A percentile compares a stretch with the other conserved stretches of the same genome.
Evolutionary conservation across 1,140 invertebrate species (phyloP).

Genomic region (Drosophila virilis): DNA sequence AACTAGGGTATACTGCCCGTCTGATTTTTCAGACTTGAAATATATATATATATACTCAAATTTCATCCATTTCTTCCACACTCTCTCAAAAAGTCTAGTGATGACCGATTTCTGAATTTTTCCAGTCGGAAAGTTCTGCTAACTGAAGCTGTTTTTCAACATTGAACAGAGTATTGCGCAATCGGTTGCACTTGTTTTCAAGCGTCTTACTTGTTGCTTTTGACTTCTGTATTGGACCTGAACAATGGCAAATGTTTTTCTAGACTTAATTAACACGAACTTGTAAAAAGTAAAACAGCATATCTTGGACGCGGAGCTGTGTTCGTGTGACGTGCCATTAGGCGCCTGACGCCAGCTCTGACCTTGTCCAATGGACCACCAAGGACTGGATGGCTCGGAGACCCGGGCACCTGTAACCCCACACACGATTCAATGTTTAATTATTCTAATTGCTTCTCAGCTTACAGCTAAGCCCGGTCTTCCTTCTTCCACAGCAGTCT

Average conservation of each 20-base stretch:
- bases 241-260: constrained; percentile 50
- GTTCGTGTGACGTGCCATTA: constrained; percentile 10
- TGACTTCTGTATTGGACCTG: constrained; percentile 19
- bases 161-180: neutral
- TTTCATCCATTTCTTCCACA: no score
- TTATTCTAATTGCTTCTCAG: constrained; percentile 65
- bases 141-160: neutral
- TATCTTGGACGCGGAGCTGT: constrained; percentile 17
- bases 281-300: constrained; percentile 49
- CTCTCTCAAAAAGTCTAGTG: no score
- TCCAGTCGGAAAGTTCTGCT: neutral
- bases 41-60: no score
- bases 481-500: constrained; percentile 19
- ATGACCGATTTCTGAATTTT: no score
- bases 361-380: constrained; percentile 45
- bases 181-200: neutral
- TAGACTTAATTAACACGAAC: constrained; percentile 62
- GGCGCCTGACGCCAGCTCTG: constrained; percentile 21
- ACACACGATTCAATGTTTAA: constrained; percentile 35
- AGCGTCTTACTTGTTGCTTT: neutral
- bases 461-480: constrained; percentile 26
- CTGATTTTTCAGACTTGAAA: neutral
- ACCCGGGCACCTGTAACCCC: neutral
- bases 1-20: no score
- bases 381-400: neutral